Evolutionary conservation across 2,113 vertebrate genomes (phyloP).

Genomic region (Pholis gunnellus): DNA sequence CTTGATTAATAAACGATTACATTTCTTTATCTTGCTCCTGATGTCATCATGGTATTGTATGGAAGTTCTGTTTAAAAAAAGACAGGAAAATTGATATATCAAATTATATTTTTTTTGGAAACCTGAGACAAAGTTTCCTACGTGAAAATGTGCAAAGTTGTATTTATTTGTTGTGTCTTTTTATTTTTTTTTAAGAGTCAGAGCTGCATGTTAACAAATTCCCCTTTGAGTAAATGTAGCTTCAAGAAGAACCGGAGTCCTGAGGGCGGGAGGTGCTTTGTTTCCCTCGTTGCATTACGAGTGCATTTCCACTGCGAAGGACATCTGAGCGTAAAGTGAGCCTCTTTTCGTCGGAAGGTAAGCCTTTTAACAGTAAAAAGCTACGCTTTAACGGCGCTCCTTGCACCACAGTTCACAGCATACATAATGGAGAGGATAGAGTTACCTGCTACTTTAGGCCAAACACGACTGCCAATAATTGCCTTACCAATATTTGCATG

Average conservation of each 20-base stretch:
- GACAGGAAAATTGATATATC: not conserved
- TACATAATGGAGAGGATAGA: slow-evolving; percentile 82
- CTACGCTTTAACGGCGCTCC: slow-evolving; percentile 66
- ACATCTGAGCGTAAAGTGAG: slow-evolving; percentile 78
- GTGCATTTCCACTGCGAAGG: slow-evolving; percentile 75
- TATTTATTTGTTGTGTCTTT: not conserved
- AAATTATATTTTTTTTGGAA: not conserved
- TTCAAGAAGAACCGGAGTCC: slow-evolving; percentile 49
- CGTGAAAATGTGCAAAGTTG: not conserved
- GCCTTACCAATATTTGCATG: slow-evolving; percentile 86
- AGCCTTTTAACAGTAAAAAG: slow-evolving; percentile 82
- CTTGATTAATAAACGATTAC: slow-evolving; percentile 20
- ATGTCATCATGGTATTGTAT: not conserved
- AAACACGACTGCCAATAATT: slow-evolving; percentile 83
- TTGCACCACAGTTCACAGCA: slow-evolving; percentile 73
- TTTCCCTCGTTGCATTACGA: slow-evolving; percentile 72
- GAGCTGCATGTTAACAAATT: slow-evolving; percentile 49
- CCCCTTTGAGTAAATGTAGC: slow-evolving; percentile 42
- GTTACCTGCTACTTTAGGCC: slow-evolving; percentile 83
- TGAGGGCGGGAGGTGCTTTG: slow-evolving; percentile 64
- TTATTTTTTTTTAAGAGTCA: slow-evolving; percentile 5
- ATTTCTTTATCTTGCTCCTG: slow-evolving; percentile 2
- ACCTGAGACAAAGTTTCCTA: not conserved
- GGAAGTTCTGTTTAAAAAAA: not conserved
- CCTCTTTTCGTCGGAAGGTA: slow-evolving; percentile 68